phyloP scores from a whole-genome alignment of 2,797 vertebrate species.

The Neomorphus geoffroyi region DNA sequence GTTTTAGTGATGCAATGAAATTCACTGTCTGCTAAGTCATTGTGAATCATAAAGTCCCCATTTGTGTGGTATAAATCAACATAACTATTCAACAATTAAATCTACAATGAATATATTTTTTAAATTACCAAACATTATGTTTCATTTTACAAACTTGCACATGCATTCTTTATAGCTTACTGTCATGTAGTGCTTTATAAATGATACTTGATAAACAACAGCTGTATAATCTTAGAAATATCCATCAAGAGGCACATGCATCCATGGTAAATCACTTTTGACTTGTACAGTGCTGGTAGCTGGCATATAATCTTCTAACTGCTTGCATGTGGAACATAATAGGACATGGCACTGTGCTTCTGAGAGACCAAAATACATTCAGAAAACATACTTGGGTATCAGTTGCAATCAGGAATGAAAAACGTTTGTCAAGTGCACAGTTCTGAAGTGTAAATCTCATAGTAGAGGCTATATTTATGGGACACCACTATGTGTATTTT shows the following conservation, averaged over 20 bases:
- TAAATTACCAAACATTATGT: slow-evolving; percentile 63
- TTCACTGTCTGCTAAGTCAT: slow-evolving; percentile 51
- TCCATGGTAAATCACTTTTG: slow-evolving; percentile 61
- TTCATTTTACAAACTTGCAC: slow-evolving; percentile 68
- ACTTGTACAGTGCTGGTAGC: slow-evolving; percentile 24
- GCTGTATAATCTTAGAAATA: slow-evolving; percentile 67
- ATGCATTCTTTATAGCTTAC: slow-evolving; percentile 64
- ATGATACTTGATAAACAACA: slow-evolving; percentile 68
- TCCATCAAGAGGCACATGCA: slow-evolving; percentile 60
- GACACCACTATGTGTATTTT: not conserved
- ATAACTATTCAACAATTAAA: slow-evolving; percentile 72
- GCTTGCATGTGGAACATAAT: slow-evolving; percentile 18
- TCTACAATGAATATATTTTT: slow-evolving; percentile 65
- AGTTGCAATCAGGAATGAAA: slow-evolving; percentile 21
- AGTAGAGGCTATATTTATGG: not conserved
- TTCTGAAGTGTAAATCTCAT: not conserved
- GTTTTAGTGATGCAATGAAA: slow-evolving; percentile 33
- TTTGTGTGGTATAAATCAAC: slow-evolving; percentile 59
- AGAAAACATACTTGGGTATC: slow-evolving; percentile 20
- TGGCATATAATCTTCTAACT: slow-evolving; percentile 44
- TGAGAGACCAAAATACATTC: slow-evolving; percentile 39
- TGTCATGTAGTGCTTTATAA: slow-evolving; percentile 72
- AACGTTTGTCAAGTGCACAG: not conserved
- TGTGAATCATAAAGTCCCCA: slow-evolving; percentile 48
- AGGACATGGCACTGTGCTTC: slow-evolving; percentile 9